These are phyloP conservation scores for Dermatemys mawii DNA, from an alignment of 2,113 vertebrate species.

Conservation along the genomic window DNA sequence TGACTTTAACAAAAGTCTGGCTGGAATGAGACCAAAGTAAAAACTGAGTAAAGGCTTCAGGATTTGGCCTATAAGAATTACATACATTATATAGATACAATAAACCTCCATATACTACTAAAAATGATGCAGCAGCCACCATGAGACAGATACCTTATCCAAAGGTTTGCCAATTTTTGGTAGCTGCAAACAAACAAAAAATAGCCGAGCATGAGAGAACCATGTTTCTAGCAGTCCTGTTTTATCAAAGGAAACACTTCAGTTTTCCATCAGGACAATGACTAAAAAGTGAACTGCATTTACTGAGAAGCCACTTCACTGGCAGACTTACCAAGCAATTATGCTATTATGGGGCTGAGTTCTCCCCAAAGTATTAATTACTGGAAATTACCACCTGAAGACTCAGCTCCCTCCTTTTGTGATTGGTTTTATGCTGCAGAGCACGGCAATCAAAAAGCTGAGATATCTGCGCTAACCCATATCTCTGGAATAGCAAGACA, in stretches of 20 bases:
- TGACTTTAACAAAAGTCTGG: not conserved
- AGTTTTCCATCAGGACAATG: not conserved
- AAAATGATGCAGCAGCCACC: not conserved
- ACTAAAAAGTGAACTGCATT: not conserved
- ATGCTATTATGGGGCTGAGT: slow-evolving; percentile 48
- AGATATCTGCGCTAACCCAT: slow-evolving; percentile 75
- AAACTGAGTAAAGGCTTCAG: not conserved
- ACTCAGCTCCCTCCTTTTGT: slow-evolving; percentile 19
- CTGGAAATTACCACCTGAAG: slow-evolving; percentile 72
- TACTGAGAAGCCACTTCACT: not conserved
- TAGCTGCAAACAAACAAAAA: not conserved
- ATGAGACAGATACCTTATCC: accelerated
- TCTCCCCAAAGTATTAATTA: slow-evolving; percentile 82
- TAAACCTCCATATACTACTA: not conserved
- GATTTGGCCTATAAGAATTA: not conserved
- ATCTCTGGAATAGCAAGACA: slow-evolving; percentile 41
- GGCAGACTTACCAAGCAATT: not conserved
- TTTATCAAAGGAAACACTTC: not conserved
- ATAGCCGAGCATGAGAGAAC: accelerated
- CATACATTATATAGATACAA: not conserved
- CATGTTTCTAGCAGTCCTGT: not conserved
- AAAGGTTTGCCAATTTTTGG: not conserved
- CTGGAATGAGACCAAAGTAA: not conserved
- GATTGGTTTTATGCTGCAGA: slow-evolving; percentile 56
- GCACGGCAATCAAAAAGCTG: slow-evolving; percentile 64